Conservation (phyloP, 1,140 invertebrate species). For the Achatina immaculata region DNA sequence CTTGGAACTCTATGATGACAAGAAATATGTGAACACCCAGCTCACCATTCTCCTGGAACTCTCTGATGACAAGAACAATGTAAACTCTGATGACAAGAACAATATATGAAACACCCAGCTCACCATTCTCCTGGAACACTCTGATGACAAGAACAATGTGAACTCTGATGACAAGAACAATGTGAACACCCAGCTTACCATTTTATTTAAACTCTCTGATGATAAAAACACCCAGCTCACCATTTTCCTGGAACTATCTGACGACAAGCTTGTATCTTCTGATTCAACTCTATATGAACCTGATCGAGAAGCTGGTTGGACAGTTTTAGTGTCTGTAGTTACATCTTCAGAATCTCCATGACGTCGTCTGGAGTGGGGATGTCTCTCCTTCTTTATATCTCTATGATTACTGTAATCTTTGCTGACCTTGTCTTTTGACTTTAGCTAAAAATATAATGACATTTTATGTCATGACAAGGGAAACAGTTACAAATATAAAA, state of each 20-base stretch:
- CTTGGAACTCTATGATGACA: too few relatives aligned
- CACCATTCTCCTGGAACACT: constrained; percentile 25
- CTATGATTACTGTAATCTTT: neutral
- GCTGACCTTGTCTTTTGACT: constrained; percentile 18
- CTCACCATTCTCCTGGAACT: constrained; percentile 22
- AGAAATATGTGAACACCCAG: too few relatives aligned
- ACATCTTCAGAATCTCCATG: neutral
- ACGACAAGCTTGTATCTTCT: neutral
- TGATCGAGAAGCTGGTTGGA: neutral
- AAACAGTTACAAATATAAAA: too few relatives aligned
- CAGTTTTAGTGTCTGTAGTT: neutral
- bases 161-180: too few relatives aligned
- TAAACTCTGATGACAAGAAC: too few relatives aligned
- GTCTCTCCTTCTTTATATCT: constrained; percentile 28
- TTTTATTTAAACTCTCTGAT: too few relatives aligned
- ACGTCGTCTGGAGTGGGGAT: neutral
- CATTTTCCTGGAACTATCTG: constrained; percentile 24
- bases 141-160: neutral
- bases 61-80: neutral
- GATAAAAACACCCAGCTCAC: too few relatives aligned
- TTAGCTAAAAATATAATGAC: constrained; percentile 24
- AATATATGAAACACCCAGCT: too few relatives aligned
- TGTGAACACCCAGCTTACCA: too few relatives aligned
- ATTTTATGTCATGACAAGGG: too few relatives aligned
- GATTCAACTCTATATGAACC: neutral